Conservation (phyloP, 2,888 invertebrate species). For the Mimas tiliae region DNA sequence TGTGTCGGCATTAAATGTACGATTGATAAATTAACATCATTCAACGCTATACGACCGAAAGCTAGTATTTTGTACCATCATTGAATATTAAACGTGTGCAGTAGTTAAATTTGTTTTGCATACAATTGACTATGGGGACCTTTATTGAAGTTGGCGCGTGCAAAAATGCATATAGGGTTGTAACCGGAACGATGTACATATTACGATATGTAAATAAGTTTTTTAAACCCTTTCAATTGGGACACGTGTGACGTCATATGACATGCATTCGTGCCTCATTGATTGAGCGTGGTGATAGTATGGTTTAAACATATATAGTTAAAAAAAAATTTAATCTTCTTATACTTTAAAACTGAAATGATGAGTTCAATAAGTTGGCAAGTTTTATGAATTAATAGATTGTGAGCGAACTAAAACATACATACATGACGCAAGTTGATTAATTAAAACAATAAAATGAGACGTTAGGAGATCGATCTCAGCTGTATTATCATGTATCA, state of each 20-base stretch:
- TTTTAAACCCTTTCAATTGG: conserved; percentile 42
- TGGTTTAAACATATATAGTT: not conserved
- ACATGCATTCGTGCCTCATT: conserved; percentile 15
- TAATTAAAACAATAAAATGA: no score
- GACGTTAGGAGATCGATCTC: no score
- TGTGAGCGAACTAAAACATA: not conserved
- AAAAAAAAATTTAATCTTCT: no score
- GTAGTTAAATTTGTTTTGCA: conserved; percentile 63
- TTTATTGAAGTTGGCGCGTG: conserved; percentile 58
- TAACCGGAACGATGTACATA: conserved; percentile 38
- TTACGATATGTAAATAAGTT: conserved; percentile 38
- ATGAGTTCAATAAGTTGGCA: not conserved
- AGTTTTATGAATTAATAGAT: not conserved
- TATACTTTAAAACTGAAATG: no score
- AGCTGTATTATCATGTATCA: no score
- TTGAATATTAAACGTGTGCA: conserved; percentile 50
- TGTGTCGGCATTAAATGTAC: not conserved
- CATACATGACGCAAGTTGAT: not conserved
- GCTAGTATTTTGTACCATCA: conserved; percentile 33
- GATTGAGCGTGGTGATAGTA: conserved; percentile 7
- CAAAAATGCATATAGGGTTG: conserved; percentile 60
- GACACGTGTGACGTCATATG: conserved; percentile 23
- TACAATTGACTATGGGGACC: conserved; percentile 61
- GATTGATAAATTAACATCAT: conserved; percentile 38
- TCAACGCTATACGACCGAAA: conserved; percentile 41